phyloP scores from a whole-genome alignment of 1,140 invertebrate genomes.

The Dendroctonus ponderosae region DNA sequence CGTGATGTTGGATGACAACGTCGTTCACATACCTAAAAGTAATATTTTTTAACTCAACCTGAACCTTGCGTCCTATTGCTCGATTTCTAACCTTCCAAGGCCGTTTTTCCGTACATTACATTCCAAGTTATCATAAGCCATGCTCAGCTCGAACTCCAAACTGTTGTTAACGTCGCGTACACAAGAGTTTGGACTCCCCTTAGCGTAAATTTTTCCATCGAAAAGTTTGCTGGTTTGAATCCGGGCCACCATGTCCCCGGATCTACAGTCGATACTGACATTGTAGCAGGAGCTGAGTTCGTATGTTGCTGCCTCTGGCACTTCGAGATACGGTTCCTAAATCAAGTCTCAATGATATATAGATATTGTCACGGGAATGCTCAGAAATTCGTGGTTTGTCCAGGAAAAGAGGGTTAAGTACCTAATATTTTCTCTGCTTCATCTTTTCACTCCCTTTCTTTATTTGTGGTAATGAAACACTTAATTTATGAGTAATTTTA shows the following conservation, averaged over 20 bases:
- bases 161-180: conserved; percentile 81
- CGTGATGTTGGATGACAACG: conserved; percentile 91
- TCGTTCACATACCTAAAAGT: conserved; percentile 70
- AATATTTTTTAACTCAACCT: conserved; percentile 5
- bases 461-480: not conserved
- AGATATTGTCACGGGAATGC: too few species aligned
- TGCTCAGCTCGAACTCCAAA: conserved; percentile 82
- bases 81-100: conserved; percentile 59
- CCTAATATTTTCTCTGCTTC: too few species aligned
- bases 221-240: conserved; percentile 91
- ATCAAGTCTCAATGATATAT: not conserved
- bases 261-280: conserved; percentile 87
- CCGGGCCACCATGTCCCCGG: conserved; percentile 87
- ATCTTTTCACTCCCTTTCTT: too few species aligned
- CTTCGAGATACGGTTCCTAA: conserved; percentile 85
- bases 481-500: too few species aligned
- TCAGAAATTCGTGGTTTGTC: too few species aligned
- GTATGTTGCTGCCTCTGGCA: conserved; percentile 85
- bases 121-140: conserved; percentile 89
- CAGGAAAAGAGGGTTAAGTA: too few species aligned
- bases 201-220: conserved; percentile 92
- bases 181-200: conserved; percentile 88
- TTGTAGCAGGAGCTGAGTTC: conserved; percentile 93
- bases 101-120: conserved; percentile 86
- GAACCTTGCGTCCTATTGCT: not conserved